Evolutionary conservation across 2,888 invertebrate genomes (phyloP), one percentile per base, ranked within the genome.

Genomic region (Venustoraphidia nigricollis): DNA sequence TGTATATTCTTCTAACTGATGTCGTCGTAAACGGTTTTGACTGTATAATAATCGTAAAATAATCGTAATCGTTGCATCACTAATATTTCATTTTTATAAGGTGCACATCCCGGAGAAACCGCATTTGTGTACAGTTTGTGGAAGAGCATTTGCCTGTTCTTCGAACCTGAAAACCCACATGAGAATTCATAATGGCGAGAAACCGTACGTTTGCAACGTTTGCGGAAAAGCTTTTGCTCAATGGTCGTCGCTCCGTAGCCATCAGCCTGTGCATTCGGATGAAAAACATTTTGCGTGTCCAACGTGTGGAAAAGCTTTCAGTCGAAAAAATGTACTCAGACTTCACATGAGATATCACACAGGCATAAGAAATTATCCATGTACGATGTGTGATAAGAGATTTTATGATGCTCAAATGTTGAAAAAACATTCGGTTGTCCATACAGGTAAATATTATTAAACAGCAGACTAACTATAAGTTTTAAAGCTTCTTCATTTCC

Each of bases 291-390:
- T 13, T 14, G 14, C 14, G 9, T 39, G 39, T 39, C 39, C 39
- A 39, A 39, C 39, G 10, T 39, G 39, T 39, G 39, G 39, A 11
- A 39, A 54, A n/a, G 55, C 53, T 8, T 59, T 58, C 45, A 54
- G 54, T 36, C 50, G 57, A 11, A 47, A 52, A 11, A 13, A 39
- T 10, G 39, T 14, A 14, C 39, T 39, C 39, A 39, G 39, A 10
- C 39, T 13, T 13, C 39, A 39, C 39, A 39, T 39, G 39, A 11
- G 11, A 10, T 39, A 13, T 13, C 39, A 39, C 10, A 39, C 39
- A 39, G 39, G 39, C 39, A 14, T 39, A 10, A 39, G 14, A 10
- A 39, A 39, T 14, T 14, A 39, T 39, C 11, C 11, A 14, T 39
- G 39, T 39, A 13, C 39, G 8, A 14, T 39, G 39, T 39, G 39